Evolutionary conservation across 2,113 vertebrate species (phyloP).

Genomic region (Nicator chloris): DNA sequence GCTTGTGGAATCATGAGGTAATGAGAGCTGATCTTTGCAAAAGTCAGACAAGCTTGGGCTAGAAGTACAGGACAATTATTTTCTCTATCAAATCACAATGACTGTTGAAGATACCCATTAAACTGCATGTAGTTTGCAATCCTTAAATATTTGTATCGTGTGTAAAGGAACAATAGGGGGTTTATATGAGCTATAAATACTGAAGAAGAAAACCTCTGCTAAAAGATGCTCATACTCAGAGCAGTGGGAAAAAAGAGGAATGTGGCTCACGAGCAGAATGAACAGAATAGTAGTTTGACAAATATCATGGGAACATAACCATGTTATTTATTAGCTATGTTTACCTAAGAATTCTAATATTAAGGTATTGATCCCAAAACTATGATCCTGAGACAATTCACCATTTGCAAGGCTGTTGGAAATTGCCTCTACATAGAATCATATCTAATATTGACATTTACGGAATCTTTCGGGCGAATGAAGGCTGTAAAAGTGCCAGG

Average conservation of each 20-base stretch:
- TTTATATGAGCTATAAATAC: background rate
- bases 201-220: background rate
- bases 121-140: background rate
- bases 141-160: constrained; percentile 9
- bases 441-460: background rate
- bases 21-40: background rate
- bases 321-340: background rate
- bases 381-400: background rate
- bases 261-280: background rate
- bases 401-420: background rate
- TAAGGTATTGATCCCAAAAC: background rate
- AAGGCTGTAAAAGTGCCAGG: background rate
- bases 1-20: background rate
- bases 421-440: background rate
- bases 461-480: background rate
- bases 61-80: background rate
- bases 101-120: background rate
- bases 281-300: background rate
- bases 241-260: background rate
- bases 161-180: background rate
- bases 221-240: background rate
- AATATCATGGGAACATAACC: background rate
- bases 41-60: constrained; percentile 1
- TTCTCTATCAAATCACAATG: background rate
- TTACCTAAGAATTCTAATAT: background rate